A percentile compares a stretch with the other conserved stretches of the same genome.
Evolutionary conservation across 2,888 invertebrate species (phyloP).

Genomic region (Xanthostigma xanthostigma): DNA sequence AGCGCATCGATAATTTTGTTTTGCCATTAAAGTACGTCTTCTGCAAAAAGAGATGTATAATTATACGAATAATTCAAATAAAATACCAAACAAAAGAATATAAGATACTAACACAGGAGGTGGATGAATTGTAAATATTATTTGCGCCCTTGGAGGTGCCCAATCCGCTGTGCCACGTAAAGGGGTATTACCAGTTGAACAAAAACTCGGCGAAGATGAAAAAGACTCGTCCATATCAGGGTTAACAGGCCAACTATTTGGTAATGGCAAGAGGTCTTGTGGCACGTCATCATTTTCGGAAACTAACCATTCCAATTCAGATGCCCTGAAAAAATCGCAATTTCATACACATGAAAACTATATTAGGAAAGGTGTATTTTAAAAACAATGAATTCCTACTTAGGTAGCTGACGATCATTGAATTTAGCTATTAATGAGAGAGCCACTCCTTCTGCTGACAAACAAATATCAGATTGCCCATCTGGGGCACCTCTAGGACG

Average conservation of each 20-base stretch:
- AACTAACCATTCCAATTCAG: constrained; percentile 66
- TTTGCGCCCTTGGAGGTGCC: constrained; percentile 73
- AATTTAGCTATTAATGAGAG: constrained; percentile 60
- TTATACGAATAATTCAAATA: no score
- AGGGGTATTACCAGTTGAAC: constrained; percentile 23
- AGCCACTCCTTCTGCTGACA: constrained; percentile 67
- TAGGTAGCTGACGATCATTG: constrained; percentile 57
- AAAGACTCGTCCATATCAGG: constrained; percentile 44
- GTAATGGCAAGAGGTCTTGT: constrained; percentile 60
- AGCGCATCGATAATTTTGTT: constrained; percentile 67
- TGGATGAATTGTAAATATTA: constrained; percentile 65
- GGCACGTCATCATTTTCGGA: constrained; percentile 58
- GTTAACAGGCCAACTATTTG: constrained; percentile 51
- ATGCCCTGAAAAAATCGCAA: constrained; percentile 34
- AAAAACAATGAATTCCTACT: constrained; percentile 17
- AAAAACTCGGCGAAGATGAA: constrained; percentile 1
- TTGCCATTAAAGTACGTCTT: constrained; percentile 44
- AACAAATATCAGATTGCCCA: constrained; percentile 30
- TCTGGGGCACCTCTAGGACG: constrained; percentile 29
- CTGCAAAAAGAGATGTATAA: constrained; percentile 26
- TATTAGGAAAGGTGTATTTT: background rate
- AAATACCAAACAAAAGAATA: no score
- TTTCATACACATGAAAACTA: background rate
- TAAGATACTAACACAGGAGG: constrained; percentile 39
- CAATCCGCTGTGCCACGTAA: constrained; percentile 64